phyloP scores from a whole-genome alignment of 1,140 invertebrate species.

The Pseudomyrmex cubaensis region DNA sequence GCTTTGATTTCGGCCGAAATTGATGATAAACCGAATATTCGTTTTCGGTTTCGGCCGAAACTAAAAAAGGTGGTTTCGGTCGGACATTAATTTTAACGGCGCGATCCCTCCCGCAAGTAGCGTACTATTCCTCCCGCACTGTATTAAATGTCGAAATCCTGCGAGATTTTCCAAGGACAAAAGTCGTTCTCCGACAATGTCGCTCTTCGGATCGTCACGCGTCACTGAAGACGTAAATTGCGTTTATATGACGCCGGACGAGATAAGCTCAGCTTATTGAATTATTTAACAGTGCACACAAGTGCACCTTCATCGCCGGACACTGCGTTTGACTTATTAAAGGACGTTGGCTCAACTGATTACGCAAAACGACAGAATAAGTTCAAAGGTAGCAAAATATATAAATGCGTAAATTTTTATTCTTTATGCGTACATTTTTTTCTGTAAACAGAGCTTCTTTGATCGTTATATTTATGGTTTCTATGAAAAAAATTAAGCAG shows the following conservation, averaged over 20 bases:
- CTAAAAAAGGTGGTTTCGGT: no score
- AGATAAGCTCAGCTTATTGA: slow-evolving; percentile 40
- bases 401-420: not conserved
- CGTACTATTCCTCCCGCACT: not conserved
- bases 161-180: slow-evolving; percentile 33
- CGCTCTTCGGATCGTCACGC: slow-evolving; percentile 50
- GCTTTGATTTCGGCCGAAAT: no score
- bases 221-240: slow-evolving; percentile 57
- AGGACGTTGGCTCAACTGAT: not conserved
- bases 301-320: slow-evolving; percentile 6
- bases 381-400: not conserved
- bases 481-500: not conserved
- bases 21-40: no score
- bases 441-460: not conserved
- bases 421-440: no score
- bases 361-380: not conserved
- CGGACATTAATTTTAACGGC: slow-evolving; percentile 60
- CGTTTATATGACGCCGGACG: slow-evolving; percentile 38
- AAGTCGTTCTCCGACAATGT: slow-evolving; percentile 15
- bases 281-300: slow-evolving; percentile 12
- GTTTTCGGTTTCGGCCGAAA: no score
- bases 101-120: slow-evolving; percentile 52
- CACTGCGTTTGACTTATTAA: not conserved
- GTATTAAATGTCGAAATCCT: slow-evolving; percentile 53
- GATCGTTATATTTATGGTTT: not conserved